Conservation (phyloP, 2,113 vertebrate genomes). For the Seriola aureovittata region DNA sequence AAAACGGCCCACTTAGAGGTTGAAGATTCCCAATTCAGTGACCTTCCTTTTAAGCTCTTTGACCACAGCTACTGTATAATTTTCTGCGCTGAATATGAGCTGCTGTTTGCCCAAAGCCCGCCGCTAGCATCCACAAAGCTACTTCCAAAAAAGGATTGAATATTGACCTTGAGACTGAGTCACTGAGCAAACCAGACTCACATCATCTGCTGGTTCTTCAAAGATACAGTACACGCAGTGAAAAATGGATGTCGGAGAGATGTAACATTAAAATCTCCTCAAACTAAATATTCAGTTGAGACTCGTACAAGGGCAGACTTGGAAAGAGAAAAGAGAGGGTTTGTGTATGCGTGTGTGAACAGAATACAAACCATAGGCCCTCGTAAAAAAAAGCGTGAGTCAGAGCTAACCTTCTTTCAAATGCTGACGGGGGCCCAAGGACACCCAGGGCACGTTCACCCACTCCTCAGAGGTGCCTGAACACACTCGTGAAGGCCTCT, state of each 20-base stretch:
- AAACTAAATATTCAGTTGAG: slow-evolving; percentile 12
- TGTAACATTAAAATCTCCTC: not conserved
- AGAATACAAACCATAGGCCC: slow-evolving; percentile 53
- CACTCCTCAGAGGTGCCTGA: slow-evolving; percentile 31
- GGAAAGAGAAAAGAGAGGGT: slow-evolving; percentile 24
- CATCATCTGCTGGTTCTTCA: slow-evolving; percentile 7
- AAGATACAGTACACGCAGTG: not conserved
- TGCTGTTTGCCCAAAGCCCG: slow-evolving; percentile 17
- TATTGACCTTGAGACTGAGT: slow-evolving; percentile 18
- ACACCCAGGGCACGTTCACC: slow-evolving; percentile 22
- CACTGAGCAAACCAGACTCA: not conserved
- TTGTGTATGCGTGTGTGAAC: not conserved
- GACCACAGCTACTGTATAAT: slow-evolving; percentile 61
- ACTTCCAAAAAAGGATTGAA: slow-evolving; percentile 9
- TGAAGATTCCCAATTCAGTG: slow-evolving; percentile 51
- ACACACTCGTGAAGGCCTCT: slow-evolving; percentile 9
- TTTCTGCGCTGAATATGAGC: slow-evolving; percentile 41
- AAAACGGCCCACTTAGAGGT: slow-evolving; percentile 47
- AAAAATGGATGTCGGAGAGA: not conserved
- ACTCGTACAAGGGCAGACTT: not conserved
- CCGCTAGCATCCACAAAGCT: slow-evolving; percentile 8
- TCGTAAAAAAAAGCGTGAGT: slow-evolving; percentile 58
- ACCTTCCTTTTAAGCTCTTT: slow-evolving; percentile 62
- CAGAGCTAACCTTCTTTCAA: slow-evolving; percentile 39
- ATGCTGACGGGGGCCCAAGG: slow-evolving; percentile 35